Conservation (phyloP, 2,797 vertebrate genomes). For the Mustela erminea region DNA sequence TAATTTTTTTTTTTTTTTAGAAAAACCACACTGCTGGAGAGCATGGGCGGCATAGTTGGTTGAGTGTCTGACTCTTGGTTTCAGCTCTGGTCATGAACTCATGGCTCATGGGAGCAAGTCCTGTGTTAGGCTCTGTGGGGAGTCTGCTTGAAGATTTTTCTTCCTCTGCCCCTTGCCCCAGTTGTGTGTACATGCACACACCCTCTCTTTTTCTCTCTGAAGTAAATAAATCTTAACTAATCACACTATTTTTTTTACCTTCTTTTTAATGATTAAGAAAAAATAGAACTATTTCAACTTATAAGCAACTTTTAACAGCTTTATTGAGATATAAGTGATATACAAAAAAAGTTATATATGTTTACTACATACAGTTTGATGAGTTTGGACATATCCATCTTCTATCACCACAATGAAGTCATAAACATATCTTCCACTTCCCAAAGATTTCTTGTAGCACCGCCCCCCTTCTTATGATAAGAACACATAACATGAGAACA, state of each 20-base stretch:
- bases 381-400: background rate
- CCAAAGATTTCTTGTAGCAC: background rate
- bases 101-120: background rate
- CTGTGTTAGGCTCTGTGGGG: background rate
- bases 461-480: background rate
- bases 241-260: background rate
- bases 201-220: background rate
- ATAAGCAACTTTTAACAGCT: background rate
- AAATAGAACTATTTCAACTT: background rate
- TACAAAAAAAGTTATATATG: background rate
- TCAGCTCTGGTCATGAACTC: background rate
- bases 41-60: background rate
- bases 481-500: background rate
- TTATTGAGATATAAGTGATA: background rate
- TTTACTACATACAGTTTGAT: background rate
- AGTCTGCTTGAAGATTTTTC: background rate
- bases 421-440: background rate
- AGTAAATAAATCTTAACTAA: background rate
- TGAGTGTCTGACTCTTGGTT: background rate
- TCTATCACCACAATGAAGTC: background rate
- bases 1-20: background rate
- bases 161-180: background rate
- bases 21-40: background rate
- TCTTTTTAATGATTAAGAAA: background rate
- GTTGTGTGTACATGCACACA: background rate